phyloP scores from a whole-genome alignment of 2,888 invertebrate genomes.

The Steromphala cineraria region DNA sequence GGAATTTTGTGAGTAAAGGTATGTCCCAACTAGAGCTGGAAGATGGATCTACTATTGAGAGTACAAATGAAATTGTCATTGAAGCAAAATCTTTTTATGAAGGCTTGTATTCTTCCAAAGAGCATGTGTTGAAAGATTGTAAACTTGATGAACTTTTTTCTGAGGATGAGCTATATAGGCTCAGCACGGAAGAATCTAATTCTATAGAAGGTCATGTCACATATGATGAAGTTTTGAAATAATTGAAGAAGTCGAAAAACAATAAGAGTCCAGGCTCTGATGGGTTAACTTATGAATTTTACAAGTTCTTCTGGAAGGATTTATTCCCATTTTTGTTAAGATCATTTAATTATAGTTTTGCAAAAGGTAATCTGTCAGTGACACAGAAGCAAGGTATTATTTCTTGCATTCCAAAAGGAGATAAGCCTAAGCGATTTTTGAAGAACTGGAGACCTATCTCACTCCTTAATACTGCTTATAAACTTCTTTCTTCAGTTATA shows the following conservation, averaged over 20 bases:
- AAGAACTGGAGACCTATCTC: conserved; percentile 31
- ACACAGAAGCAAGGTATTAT: conserved; percentile 36
- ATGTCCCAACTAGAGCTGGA: background rate
- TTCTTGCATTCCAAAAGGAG: conserved; percentile 32
- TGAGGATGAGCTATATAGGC: no score
- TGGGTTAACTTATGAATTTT: conserved; percentile 33
- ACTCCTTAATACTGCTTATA: conserved; percentile 21
- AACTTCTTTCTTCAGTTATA: conserved; percentile 30
- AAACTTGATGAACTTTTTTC: no score
- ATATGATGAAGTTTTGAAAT: background rate
- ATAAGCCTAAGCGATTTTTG: no score
- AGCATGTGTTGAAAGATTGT: background rate
- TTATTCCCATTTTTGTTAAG: conserved; percentile 18
- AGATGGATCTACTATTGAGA: background rate
- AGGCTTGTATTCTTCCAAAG: background rate
- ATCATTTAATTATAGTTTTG: conserved; percentile 14
- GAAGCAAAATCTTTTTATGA: background rate
- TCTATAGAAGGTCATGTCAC: background rate
- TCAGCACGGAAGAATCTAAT: background rate
- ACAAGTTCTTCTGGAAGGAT: conserved; percentile 26
- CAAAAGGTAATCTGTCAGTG: conserved; percentile 15
- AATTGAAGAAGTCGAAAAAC: background rate
- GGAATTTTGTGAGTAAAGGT: background rate
- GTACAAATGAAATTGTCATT: background rate
- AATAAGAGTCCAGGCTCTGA: conserved; percentile 23